A percentile compares a stretch with the other conserved stretches of the same genome.
Conservation (phyloP, 2,888 invertebrate genomes). For the Celastrina argiolus region DNA sequence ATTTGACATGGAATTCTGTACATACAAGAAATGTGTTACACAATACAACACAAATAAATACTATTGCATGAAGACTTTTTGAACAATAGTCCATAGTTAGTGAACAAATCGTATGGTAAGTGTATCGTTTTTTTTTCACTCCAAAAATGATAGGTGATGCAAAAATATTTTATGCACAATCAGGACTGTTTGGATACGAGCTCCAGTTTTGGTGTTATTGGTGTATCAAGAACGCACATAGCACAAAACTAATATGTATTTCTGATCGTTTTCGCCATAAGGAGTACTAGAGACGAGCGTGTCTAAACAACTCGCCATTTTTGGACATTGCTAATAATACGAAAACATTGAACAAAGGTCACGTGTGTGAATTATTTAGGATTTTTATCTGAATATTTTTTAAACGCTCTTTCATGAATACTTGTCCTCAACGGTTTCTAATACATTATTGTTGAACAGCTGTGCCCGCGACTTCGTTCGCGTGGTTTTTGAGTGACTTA, state of each 20-base stretch:
- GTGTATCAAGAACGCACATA: too few species aligned
- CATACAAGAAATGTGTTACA: not conserved
- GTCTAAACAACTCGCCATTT: not conserved
- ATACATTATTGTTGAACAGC: too few species aligned
- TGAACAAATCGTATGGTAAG: not conserved
- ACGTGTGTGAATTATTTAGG: not conserved
- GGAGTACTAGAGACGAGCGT: not conserved
- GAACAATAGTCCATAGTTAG: not conserved
- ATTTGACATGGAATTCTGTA: slow-evolving; percentile 5
- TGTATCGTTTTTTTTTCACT: not conserved
- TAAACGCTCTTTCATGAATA: not conserved
- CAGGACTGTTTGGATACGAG: too few species aligned
- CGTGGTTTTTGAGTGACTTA: too few species aligned
- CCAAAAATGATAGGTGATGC: not conserved
- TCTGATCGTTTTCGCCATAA: not conserved
- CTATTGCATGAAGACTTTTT: not conserved
- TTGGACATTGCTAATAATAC: not conserved
- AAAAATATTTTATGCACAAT: too few species aligned
- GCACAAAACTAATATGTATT: not conserved
- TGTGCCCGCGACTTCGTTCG: too few species aligned
- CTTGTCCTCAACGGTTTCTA: too few species aligned
- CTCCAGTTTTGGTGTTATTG: too few species aligned
- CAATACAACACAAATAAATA: slow-evolving; percentile 10
- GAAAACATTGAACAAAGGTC: not conserved
- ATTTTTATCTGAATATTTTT: not conserved